Evolutionary conservation across 1,140 invertebrate genomes (phyloP).

Genomic region (Oreohelix idahoensis): DNA sequence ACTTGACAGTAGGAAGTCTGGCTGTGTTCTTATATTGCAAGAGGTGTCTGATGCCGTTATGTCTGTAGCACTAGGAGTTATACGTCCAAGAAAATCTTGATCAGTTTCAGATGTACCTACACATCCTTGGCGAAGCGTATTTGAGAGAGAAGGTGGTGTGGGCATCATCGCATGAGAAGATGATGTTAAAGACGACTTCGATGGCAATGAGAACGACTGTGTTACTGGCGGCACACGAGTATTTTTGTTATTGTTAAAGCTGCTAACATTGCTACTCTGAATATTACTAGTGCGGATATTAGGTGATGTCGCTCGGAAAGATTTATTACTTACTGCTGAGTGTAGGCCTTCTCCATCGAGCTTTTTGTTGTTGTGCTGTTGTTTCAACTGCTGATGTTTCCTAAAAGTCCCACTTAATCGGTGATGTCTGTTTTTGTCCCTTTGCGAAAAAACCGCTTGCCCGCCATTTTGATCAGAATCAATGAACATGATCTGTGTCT

Average conservation of each 20-base stretch:
- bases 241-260: neutral
- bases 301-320: neutral
- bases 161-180: slow-evolving; percentile 10
- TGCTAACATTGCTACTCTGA: neutral
- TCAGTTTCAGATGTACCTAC: neutral
- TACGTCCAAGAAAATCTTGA: neutral
- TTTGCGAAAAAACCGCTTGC: neutral
- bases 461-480: neutral
- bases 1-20: neutral
- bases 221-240: neutral
- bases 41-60: neutral
- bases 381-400: neutral
- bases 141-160: neutral
- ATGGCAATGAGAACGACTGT: neutral
- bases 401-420: neutral
- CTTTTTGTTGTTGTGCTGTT: neutral
- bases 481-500: slow-evolving; percentile 7
- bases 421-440: slow-evolving; percentile 8
- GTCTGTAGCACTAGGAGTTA: neutral
- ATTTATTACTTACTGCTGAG: neutral
- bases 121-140: neutral
- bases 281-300: neutral
- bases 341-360: neutral
- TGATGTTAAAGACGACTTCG: neutral
- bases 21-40: neutral